Conservation (phyloP, 2,797 vertebrate genomes). For the Paedocypris micromegethes region DNA sequence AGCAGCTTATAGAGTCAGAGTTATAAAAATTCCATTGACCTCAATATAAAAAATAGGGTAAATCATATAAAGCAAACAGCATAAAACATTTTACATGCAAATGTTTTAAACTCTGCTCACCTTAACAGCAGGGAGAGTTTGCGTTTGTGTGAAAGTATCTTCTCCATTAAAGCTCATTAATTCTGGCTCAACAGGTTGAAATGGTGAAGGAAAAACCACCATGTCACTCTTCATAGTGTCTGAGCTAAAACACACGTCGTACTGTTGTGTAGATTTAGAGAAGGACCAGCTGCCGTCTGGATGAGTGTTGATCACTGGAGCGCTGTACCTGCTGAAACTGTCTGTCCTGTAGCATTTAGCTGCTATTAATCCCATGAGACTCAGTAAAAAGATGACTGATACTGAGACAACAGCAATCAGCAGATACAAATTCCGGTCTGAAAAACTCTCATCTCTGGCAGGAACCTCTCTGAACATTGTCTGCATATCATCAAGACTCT, state of each 20-base stretch:
- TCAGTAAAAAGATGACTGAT: constrained; percentile 43
- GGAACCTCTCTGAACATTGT: constrained; percentile 5
- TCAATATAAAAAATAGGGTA: background rate
- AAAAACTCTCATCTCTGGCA: constrained; percentile 31
- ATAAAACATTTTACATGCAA: background rate
- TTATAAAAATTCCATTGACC: background rate
- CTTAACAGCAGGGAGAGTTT: constrained; percentile 38
- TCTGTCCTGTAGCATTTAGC: constrained; percentile 43
- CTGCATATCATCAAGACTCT: constrained; percentile 37
- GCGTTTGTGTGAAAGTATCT: constrained; percentile 36
- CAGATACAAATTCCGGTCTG: constrained; percentile 36
- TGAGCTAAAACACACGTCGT: constrained; percentile 48
- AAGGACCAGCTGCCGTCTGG: constrained; percentile 46
- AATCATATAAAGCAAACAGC: background rate
- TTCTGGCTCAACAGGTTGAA: constrained; percentile 35
- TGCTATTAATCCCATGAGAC: constrained; percentile 37
- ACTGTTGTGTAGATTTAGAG: constrained; percentile 43
- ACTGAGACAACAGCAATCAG: constrained; percentile 37
- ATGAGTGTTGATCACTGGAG: constrained; percentile 44
- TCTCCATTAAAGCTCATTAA: constrained; percentile 42
- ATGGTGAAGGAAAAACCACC: constrained; percentile 40
- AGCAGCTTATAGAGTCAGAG: background rate
- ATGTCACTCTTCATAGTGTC: constrained; percentile 48
- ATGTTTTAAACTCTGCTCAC: constrained; percentile 24
- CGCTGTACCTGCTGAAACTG: constrained; percentile 25